A percentile compares a stretch with the other conserved stretches of the same genome.
phyloP scores from a whole-genome alignment of 2,113 vertebrate species.

The Salvator merianae region DNA sequence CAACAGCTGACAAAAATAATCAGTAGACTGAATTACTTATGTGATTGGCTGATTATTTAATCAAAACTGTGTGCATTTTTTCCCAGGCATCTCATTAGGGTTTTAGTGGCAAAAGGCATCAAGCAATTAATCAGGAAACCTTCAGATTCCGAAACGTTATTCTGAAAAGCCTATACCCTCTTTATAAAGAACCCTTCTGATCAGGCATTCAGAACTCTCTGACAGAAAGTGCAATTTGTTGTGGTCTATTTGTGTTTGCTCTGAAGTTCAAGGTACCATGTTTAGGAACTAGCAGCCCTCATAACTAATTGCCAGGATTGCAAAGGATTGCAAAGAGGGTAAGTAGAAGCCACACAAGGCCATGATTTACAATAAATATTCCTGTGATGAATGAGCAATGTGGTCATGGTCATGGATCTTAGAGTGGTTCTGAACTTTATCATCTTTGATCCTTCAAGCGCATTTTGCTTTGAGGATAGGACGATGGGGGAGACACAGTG shows the following conservation, averaged over 20 bases:
- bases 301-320: constrained; percentile 42
- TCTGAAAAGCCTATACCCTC: constrained; percentile 16
- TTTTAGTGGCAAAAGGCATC: constrained; percentile 45
- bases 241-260: neutral
- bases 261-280: constrained; percentile 46
- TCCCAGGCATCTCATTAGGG: constrained; percentile 45
- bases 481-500: fast-evolving
- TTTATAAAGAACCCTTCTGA: constrained; percentile 17
- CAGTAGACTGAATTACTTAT: constrained; percentile 44
- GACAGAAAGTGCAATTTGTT: constrained; percentile 32
- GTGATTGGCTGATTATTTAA: constrained; percentile 54
- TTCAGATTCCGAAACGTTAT: constrained; percentile 33
- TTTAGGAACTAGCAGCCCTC: constrained; percentile 39
- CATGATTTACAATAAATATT: constrained; percentile 26
- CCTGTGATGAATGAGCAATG: neutral
- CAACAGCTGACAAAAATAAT: constrained; percentile 47
- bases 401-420: neutral
- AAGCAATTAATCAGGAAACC: constrained; percentile 46
- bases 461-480: neutral
- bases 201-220: constrained; percentile 17
- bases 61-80: constrained; percentile 30
- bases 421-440: neutral
- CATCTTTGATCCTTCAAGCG: constrained; percentile 5
- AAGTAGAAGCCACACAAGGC: constrained; percentile 34
- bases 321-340: constrained; percentile 35